Evolutionary conservation across 2,797 vertebrate species (phyloP), one percentile per base, ranked within the genome.

Genomic region (Cyprinodon diabolis): DNA sequence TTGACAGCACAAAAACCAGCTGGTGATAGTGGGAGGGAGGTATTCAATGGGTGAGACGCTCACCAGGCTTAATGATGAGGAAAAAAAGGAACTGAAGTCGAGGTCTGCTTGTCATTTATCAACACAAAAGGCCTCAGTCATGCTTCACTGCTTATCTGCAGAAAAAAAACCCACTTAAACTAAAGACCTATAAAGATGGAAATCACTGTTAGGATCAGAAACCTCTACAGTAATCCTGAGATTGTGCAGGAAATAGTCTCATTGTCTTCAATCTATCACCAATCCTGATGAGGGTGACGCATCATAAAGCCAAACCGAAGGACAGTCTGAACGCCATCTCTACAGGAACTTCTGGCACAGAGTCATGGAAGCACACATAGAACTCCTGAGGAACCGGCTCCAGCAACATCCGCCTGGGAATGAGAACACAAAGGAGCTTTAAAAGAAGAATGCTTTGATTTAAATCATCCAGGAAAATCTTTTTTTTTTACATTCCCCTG

Each of bases 301-400:
- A 4, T 95, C 90, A 99, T 21, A 95, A 77, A 47, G 94, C 93
- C 88, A 99, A 91, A 52, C 97, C 96, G 0, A 98, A 99, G 57
- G 96, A 98, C 21, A 99, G 90, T 56, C 96, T 96, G 90, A 99
- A 99, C 72, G 98, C 98, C 95, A 99, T 94, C 89, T 99, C 98
- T 40, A 98, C 94, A 0, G 96, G 96, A 84, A 97, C 93, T 79
- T 98, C 98, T 0, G 97, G 92, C 78, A 99, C 96, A 0, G 98
- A 99, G 85, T 99, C 97, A 35, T 99, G 98, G 87, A 98, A 99
- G 82, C 98, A 99, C 63, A 99, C 96, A 0, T 98, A 99, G 83
- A 97, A 96, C 86, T 99, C 98, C 90, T 98, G 97, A 91, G 96
- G 96, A 74, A 96, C 93, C 0, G 98, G 98, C 77, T 97, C 95